A percentile compares a stretch with the other conserved stretches of the same genome.
These are phyloP conservation scores for Eurystomus gularis DNA, from an alignment of 2,113 vertebrate genomes.

Conservation along the genomic window DNA sequence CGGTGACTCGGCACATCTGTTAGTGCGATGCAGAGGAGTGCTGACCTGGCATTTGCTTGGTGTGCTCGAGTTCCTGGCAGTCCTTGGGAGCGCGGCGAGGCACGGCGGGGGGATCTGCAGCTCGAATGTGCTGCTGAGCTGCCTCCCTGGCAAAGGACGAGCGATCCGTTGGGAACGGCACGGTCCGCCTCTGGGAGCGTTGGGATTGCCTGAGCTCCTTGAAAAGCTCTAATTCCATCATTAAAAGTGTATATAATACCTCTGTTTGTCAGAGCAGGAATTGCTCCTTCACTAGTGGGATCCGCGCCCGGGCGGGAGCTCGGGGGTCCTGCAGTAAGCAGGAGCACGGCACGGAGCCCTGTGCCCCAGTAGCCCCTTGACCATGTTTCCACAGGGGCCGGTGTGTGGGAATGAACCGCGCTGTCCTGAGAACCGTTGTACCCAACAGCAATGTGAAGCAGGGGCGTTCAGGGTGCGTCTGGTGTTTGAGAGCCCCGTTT, in stretches of 20 bases:
- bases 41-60: background rate
- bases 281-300: background rate
- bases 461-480: background rate
- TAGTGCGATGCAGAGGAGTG: background rate
- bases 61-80: background rate
- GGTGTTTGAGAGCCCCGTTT: background rate
- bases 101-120: background rate
- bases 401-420: accelerated
- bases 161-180: background rate
- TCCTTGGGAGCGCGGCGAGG: background rate
- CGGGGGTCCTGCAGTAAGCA: accelerated
- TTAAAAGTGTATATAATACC: background rate
- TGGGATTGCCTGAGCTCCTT: background rate
- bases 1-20: background rate
- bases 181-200: background rate
- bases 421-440: accelerated
- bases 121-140: background rate
- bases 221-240: background rate
- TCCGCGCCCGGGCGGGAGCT: background rate
- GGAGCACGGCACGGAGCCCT: background rate
- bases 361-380: background rate
- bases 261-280: accelerated
- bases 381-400: accelerated
- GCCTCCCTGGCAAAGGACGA: background rate
- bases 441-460: background rate